Conservation (phyloP, 2,113 vertebrate species). For the Carettochelys insculpta region DNA sequence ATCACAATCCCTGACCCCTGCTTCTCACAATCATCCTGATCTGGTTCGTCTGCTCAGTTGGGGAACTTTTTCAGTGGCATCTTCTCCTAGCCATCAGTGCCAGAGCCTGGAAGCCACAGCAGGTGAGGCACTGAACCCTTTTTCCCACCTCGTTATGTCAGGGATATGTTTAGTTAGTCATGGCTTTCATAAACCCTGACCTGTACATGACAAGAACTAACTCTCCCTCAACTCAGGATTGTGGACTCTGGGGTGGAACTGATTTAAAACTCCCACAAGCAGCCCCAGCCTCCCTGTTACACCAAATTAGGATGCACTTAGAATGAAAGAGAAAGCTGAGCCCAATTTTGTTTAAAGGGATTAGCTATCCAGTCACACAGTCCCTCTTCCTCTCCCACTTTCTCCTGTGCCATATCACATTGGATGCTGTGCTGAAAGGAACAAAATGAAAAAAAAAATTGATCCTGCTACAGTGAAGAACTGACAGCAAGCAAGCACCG, state of each 20-base stretch:
- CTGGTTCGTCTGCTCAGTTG: background rate
- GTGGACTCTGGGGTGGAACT: background rate
- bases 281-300: background rate
- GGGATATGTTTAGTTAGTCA: no score
- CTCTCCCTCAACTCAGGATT: background rate
- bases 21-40: background rate
- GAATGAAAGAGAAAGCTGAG: background rate
- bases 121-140: no score
- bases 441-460: background rate
- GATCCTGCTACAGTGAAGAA: background rate
- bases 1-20: background rate
- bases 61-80: background rate
- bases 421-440: background rate
- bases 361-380: rapidly evolving
- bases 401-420: conserved; percentile 7
- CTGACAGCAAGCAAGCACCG: background rate
- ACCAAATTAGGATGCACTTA: background rate
- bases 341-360: background rate
- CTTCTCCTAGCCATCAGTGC: background rate
- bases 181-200: no score
- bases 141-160: no score
- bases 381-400: conserved; percentile 7
- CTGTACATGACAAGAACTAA: background rate
- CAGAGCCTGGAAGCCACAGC: no score
- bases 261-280: background rate